A percentile compares a stretch with the other conserved stretches of the same genome.
Evolutionary conservation across 2,888 invertebrate species (phyloP).

Genomic region (Rotaria socialis): DNA sequence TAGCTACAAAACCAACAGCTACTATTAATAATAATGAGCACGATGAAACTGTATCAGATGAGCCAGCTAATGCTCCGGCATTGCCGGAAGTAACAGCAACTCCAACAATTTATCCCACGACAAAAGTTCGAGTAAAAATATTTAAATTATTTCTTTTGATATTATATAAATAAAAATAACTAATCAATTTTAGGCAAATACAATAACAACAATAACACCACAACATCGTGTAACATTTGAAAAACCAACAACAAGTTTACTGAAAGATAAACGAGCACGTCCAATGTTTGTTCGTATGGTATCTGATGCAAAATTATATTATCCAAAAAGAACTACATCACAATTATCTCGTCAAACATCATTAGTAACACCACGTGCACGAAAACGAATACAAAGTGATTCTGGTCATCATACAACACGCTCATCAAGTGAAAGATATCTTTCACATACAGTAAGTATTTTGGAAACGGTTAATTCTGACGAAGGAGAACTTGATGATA

Average conservation of each 20-base stretch:
- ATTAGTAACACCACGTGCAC: background rate
- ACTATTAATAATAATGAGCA: background rate
- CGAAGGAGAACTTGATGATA: slow-evolving; percentile 21
- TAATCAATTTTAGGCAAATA: background rate
- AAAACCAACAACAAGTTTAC: background rate
- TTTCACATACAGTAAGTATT: slow-evolving; percentile 24
- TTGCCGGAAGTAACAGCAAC: background rate
- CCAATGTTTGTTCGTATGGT: slow-evolving; percentile 29
- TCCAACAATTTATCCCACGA: background rate
- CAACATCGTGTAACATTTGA: slow-evolving; percentile 15
- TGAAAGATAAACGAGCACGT: background rate
- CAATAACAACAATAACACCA: background rate
- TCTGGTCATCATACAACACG: background rate
- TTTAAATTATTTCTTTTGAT: background rate
- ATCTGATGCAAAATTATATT: slow-evolving; percentile 26
- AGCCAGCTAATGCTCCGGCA: background rate
- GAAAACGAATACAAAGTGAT: slow-evolving; percentile 20
- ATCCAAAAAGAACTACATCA: slow-evolving; percentile 3
- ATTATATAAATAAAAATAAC: background rate
- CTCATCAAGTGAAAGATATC: slow-evolving; percentile 3
- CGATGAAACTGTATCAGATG: background rate
- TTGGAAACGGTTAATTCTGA: slow-evolving; percentile 13
- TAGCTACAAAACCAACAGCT: background rate
- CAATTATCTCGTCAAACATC: slow-evolving; percentile 30
- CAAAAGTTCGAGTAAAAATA: background rate